phyloP scores from a whole-genome alignment of 2,113 vertebrate genomes.

The Fregata magnificens region DNA sequence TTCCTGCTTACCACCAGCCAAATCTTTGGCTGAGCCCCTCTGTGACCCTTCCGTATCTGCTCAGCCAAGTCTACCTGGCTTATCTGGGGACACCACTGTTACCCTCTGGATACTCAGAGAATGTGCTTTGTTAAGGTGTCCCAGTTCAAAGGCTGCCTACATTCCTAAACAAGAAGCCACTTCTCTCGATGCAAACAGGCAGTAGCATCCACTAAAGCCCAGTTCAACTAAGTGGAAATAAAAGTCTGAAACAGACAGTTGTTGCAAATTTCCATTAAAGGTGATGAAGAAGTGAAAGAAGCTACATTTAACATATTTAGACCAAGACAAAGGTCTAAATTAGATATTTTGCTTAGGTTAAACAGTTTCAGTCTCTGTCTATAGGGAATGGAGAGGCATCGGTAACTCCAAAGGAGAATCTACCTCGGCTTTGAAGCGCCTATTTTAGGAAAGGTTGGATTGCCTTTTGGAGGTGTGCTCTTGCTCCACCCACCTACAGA shows the following conservation, averaged over 20 bases:
- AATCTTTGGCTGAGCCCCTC: background rate
- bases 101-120: background rate
- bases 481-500: background rate
- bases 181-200: background rate
- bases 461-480: accelerated
- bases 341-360: background rate
- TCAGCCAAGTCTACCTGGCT: background rate
- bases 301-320: background rate
- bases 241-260: background rate
- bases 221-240: background rate
- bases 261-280: background rate
- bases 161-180: background rate
- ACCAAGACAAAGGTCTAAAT: background rate
- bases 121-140: background rate
- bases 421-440: background rate
- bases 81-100: background rate
- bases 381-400: background rate
- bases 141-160: background rate
- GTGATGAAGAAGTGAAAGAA: background rate
- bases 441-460: background rate
- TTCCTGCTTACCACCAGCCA: background rate
- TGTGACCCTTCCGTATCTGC: background rate
- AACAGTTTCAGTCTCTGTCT: background rate
- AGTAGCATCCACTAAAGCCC: background rate
- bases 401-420: background rate